Base-by-base conservation (phyloP, 2,888 invertebrate genomes). In the Sinodicranocentrus sp. region DNA sequence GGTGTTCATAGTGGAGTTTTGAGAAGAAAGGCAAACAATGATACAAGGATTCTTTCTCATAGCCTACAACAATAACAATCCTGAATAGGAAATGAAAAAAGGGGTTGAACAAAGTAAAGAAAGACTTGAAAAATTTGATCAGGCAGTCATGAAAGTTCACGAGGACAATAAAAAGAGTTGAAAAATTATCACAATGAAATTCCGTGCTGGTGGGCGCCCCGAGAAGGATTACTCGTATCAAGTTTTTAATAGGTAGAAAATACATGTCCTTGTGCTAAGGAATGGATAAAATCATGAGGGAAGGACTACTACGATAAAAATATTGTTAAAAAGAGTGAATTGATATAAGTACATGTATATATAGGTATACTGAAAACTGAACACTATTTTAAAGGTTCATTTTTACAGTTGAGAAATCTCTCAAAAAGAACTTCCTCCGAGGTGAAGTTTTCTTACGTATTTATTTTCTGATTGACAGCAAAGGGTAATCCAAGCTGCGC, bases 401-500 rank as follows among this genome's bases (percentile, higher is more conserved):
- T 33, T 33, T 33, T 33, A 3, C 33, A 33, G 5, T 33, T 33
- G 33, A 33, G 33, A 33, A 33, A 33, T 33, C 33, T 33, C 10
- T 10, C n/a, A n/a, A n/a, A n/a, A n/a, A n/a, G n/a, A n/a, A n/a
- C n/a, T n/a, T n/a, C n/a, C n/a, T n/a, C n/a, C n/a, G n/a, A n/a
- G n/a, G n/a, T n/a, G n/a, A n/a, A 19, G n/a, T 52, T 17, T 70
- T 26, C 44, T 68, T 61, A 33, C 43, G 33, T 80, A 75, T 80
- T 85, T 84, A 70, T 80, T 75, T 67, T 85, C 67, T 88, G 88
- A 88, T 88, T 87, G 88, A 87, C 88, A 88, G 87, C 82, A 80
- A 82, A 84, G 85, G 82, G 86, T 87, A 87, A 87, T 87, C 85
- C 84, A 83, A 75, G 71, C 65, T 80, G 79, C 87, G 61, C 87